phyloP scores from a whole-genome alignment of 2,888 invertebrate genomes.

The Diplazon laetatorius region DNA sequence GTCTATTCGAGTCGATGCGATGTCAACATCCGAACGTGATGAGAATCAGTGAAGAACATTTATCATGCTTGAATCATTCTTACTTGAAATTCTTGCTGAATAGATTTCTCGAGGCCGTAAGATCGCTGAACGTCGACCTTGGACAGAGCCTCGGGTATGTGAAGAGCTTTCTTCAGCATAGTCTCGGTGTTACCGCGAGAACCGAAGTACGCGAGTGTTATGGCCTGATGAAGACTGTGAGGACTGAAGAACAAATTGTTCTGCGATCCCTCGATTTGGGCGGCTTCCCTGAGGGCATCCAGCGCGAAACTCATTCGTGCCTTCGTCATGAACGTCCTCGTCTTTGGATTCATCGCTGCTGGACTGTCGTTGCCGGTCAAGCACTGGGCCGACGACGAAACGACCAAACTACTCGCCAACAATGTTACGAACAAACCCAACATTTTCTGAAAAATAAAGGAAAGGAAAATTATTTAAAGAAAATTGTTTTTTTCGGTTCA shows the following conservation, averaged over 20 bases:
- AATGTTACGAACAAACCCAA: slow-evolving; percentile 63
- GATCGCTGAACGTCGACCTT: slow-evolving; percentile 90
- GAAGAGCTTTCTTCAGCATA: slow-evolving; percentile 86
- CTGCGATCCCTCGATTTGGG: slow-evolving; percentile 85
- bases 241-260: slow-evolving; percentile 94
- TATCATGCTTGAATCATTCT: slow-evolving; percentile 35
- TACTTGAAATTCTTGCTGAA: slow-evolving; percentile 73
- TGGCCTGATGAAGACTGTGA: slow-evolving; percentile 92
- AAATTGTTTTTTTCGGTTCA: too few relatives aligned
- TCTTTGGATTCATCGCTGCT: slow-evolving; percentile 72
- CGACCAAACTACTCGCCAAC: slow-evolving; percentile 58
- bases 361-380: slow-evolving; percentile 82
- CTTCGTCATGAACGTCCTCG: slow-evolving; percentile 83
- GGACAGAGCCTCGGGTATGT: slow-evolving; percentile 85
- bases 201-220: slow-evolving; percentile 91
- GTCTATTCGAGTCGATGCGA: slow-evolving; percentile 16
- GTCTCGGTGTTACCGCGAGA: slow-evolving; percentile 88
- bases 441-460: slow-evolving; percentile 65
- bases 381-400: slow-evolving; percentile 80
- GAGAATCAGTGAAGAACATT: slow-evolving; percentile 1
- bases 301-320: slow-evolving; percentile 89
- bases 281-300: slow-evolving; percentile 87
- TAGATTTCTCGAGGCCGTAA: slow-evolving; percentile 88
- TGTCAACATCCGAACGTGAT: slow-evolving; percentile 12
- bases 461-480: not conserved